Evolutionary conservation across 2,888 invertebrate genomes (phyloP).

Genomic region (Ichneumoninae sp.): DNA sequence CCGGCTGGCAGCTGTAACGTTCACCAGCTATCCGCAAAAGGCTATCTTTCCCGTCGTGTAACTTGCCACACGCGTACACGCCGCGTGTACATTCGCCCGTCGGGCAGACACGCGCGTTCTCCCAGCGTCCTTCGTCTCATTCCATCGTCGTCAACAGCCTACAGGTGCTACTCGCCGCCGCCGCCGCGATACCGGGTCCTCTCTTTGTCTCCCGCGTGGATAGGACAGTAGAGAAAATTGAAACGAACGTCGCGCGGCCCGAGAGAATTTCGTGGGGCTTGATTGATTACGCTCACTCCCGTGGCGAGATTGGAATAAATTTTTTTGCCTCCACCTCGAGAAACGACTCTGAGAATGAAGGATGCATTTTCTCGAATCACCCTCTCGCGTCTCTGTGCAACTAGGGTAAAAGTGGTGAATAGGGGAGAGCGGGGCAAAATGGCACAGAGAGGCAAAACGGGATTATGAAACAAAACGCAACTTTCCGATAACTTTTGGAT

Average conservation of each 20-base stretch:
- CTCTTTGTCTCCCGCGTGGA: constrained; percentile 51
- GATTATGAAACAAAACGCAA: no score
- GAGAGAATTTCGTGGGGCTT: constrained; percentile 4
- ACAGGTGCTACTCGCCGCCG: constrained; percentile 60
- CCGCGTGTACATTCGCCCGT: constrained; percentile 38
- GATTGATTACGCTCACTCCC: constrained; percentile 37
- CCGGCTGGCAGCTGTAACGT: constrained; percentile 63
- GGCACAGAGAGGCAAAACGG: no score
- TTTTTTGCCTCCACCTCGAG: not conserved
- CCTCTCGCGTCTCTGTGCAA: not conserved
- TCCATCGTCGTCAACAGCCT: constrained; percentile 49
- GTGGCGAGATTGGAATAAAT: not conserved
- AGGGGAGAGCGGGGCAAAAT: no score
- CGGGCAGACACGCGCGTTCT: constrained; percentile 57
- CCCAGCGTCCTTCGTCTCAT: constrained; percentile 59
- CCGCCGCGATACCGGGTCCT: constrained; percentile 18
- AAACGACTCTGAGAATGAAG: constrained; percentile 28
- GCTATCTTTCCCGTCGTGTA: constrained; percentile 60
- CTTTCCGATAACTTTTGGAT: no score
- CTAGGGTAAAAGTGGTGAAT: not conserved
- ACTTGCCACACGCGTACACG: constrained; percentile 64
- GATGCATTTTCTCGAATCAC: constrained; percentile 6
- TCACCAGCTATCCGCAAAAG: constrained; percentile 50
- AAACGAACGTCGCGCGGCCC: constrained; percentile 19
- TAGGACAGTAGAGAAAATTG: constrained; percentile 6